These are phyloP conservation scores for Ophiothrix spiculata DNA, from an alignment of 35 echinoderm and acorn worm species.

Conservation along the genomic window DNA sequence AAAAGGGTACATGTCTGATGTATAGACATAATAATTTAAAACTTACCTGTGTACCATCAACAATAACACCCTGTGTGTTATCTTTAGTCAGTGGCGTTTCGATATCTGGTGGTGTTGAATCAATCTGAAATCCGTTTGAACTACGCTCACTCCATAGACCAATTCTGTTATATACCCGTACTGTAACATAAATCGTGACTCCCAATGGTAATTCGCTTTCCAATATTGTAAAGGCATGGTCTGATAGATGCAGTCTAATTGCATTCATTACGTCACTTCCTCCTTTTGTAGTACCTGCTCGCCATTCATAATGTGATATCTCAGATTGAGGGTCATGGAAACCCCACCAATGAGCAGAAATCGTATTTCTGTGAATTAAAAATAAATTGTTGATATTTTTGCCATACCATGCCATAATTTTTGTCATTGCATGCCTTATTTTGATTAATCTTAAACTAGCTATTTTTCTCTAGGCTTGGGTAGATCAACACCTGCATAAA, in stretches of 20 bases:
- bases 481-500: too few relatives aligned
- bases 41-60: conserved; percentile 22
- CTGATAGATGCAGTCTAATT: conserved; percentile 24
- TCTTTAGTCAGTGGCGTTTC: not conserved
- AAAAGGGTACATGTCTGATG: too few relatives aligned
- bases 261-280: conserved; percentile 23
- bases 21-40: not conserved
- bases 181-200: conserved; percentile 28
- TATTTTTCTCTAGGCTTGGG: too few relatives aligned
- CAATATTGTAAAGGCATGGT: conserved; percentile 21
- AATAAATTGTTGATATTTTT: too few relatives aligned
- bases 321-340: conserved; percentile 51
- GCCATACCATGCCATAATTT: too few relatives aligned
- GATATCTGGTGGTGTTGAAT: conserved; percentile 18
- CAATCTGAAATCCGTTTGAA: conserved; percentile 42
- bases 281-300: conserved; percentile 39
- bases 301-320: conserved; percentile 53
- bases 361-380: not conserved
- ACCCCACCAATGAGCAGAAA: conserved; percentile 27
- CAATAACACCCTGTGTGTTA: not conserved
- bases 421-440: too few relatives aligned
- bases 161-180: conserved; percentile 28
- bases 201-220: not conserved
- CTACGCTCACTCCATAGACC: conserved; percentile 32
- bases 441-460: too few relatives aligned